Base-by-base conservation (phyloP, 2,888 invertebrate genomes). In the Harpalus rubripes region DNA sequence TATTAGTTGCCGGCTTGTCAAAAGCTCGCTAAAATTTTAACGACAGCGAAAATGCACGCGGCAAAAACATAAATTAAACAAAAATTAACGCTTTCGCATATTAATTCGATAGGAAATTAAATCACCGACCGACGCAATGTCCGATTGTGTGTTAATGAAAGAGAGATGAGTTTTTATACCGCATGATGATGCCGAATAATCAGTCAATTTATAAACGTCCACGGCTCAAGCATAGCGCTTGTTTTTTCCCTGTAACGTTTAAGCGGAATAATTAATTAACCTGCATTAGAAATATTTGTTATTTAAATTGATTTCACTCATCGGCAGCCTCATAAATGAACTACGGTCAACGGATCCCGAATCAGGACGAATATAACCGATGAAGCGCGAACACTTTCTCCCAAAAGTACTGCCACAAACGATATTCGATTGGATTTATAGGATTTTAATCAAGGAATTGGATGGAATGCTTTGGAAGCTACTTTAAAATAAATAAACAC, bases 101-200 rank as follows among this genome's bases (percentile, higher is more conserved):
- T 85, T 85, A 85, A 85, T 85, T 85, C 85, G 80, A 85, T 85
- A 85, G 85, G 80, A 85, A 85, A 85, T 85, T 85, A 85, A 85
- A 78, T 85, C 85, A 58, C 68, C 68, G 63, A 52, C 85, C 41
- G 61, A 56, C 84, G 84, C 78, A 84, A 84, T 84, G 84, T 85
- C 78, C 85, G 85, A 85, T 85, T 85, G 85, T 85, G 85, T 85
- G 85, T 85, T 85, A 85, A 85, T 85, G 85, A 85, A 68, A 85
- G 32, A 56, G 18, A 58, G 65, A 63, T 84, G 68, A 72, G 68
- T 85, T 85, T 85, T 85, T 85, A 72, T 80, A 52, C 22, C 58
- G 59, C 80, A 39, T 79, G 56, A 68, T 80, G 68, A 85, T 79
- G 80, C 58, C 80, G 58, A 84, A 72, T 85, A 85, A 85, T 85